Evolutionary conservation across 2,888 invertebrate species (phyloP).

Genomic region (Eilema caniola): DNA sequence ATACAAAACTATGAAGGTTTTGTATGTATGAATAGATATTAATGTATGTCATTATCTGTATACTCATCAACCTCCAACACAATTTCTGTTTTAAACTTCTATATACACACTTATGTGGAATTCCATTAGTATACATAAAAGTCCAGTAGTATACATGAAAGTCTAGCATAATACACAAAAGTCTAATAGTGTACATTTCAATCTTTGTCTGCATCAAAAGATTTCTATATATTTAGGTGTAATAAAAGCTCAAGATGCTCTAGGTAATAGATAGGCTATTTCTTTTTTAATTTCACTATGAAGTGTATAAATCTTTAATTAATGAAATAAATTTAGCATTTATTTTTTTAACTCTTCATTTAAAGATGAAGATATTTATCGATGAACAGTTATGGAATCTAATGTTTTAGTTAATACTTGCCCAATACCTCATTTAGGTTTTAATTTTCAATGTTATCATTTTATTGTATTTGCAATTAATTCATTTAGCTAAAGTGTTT

Average conservation of each 20-base stretch:
- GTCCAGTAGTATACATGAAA: background rate
- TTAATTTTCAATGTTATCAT: constrained; percentile 23
- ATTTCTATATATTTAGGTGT: background rate
- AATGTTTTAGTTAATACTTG: constrained; percentile 25
- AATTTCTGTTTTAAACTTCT: background rate
- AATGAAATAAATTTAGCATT: background rate
- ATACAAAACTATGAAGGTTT: too few species aligned
- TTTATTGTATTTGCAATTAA: constrained; percentile 22
- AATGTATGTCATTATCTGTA: background rate
- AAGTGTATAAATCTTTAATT: background rate
- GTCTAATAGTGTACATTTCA: background rate
- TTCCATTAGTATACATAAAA: background rate
- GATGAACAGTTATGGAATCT: constrained; percentile 43
- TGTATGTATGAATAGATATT: background rate
- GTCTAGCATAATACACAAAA: background rate
- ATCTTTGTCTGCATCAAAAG: background rate
- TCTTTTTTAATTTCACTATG: background rate
- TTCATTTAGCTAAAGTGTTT: constrained; percentile 8
- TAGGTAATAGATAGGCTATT: background rate
- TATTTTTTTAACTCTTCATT: constrained; percentile 11
- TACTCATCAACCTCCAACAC: background rate
- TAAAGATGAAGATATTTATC: too few species aligned
- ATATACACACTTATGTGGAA: background rate
- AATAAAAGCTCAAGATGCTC: background rate
- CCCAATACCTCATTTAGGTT: constrained; percentile 37